Conservation (phyloP, 1,140 invertebrate species). For the Paramacrobiotus metropolitanus region DNA sequence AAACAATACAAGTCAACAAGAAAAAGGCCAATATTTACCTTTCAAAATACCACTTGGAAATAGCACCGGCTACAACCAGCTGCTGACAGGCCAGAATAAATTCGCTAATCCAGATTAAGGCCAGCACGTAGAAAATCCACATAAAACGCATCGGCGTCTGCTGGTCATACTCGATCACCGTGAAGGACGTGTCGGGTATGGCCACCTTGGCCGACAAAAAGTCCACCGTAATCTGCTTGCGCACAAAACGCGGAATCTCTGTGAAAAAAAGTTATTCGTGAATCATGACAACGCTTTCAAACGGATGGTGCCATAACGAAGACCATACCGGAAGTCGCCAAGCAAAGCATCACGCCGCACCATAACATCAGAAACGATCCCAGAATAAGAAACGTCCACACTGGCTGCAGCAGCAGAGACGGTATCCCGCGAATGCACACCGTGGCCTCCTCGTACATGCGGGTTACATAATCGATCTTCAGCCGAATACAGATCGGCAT, state of each 20-base stretch:
- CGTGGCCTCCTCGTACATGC: conserved; percentile 62
- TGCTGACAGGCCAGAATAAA: conserved; percentile 74
- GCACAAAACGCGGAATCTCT: not conserved
- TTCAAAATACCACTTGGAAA: conserved; percentile 64
- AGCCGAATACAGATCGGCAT: conserved; percentile 52
- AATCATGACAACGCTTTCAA: too few species aligned
- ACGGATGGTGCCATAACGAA: too few species aligned
- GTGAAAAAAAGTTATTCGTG: not conserved
- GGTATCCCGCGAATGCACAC: conserved; percentile 57
- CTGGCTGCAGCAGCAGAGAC: conserved; percentile 57
- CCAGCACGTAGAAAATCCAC: conserved; percentile 72
- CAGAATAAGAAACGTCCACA: conserved; percentile 55
- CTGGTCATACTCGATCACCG: conserved; percentile 39
- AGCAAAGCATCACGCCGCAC: conserved; percentile 45
- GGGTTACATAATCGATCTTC: conserved; percentile 47
- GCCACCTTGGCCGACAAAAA: conserved; percentile 9
- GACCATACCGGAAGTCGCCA: conserved; percentile 34
- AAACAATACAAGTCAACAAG: too few species aligned
- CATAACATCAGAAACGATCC: conserved; percentile 57
- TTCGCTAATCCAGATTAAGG: conserved; percentile 63
- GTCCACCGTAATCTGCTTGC: not conserved
- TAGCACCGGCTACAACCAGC: conserved; percentile 64
- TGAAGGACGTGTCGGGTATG: conserved; percentile 19
- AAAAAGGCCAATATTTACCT: too few species aligned
- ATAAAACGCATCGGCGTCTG: conserved; percentile 40